phyloP scores from a whole-genome alignment of 2,113 vertebrate genomes.

The Hiodon alosoides region DNA sequence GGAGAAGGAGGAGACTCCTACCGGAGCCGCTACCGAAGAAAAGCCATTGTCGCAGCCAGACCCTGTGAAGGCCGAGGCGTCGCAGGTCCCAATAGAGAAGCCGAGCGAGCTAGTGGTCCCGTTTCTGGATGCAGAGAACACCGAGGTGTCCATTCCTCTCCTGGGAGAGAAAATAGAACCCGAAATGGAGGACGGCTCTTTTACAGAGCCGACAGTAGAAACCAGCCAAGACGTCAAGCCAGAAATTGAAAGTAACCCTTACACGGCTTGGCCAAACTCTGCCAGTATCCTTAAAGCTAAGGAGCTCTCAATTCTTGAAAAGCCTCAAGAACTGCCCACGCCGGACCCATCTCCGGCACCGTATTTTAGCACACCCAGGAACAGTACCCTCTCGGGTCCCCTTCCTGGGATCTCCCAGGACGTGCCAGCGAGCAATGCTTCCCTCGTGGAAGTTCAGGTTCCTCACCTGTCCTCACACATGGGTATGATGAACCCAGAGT shows the following conservation, averaged over 20 bases:
- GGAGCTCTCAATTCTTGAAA: conserved; percentile 42
- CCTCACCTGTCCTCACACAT: conserved; percentile 49
- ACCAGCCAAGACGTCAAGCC: conserved; percentile 32
- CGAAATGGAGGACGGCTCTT: conserved; percentile 55
- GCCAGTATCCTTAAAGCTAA: conserved; percentile 61
- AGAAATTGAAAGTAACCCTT: conserved; percentile 55
- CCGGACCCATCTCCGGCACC: conserved; percentile 52
- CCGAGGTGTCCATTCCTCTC: conserved; percentile 59
- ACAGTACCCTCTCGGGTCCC: conserved; percentile 39
- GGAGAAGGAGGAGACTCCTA: conserved; percentile 46
- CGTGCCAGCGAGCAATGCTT: conserved; percentile 30
- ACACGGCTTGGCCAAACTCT: conserved; percentile 68
- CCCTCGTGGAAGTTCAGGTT: conserved; percentile 44
- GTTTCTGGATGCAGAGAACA: conserved; percentile 45
- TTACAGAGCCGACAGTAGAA: conserved; percentile 47
- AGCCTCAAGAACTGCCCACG: conserved; percentile 64
- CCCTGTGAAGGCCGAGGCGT: conserved; percentile 16
- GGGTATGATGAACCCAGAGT: conserved; percentile 48
- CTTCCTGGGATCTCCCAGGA: conserved; percentile 59
- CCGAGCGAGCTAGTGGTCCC: conserved; percentile 29
- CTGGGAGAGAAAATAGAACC: conserved; percentile 64
- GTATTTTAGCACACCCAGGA: conserved; percentile 46
- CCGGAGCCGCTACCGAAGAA: conserved; percentile 8
- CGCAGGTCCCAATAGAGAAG: conserved; percentile 34
- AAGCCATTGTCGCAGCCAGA: conserved; percentile 13